Conservation (phyloP, 2,113 vertebrate species). For the Bos javanicus region DNA sequence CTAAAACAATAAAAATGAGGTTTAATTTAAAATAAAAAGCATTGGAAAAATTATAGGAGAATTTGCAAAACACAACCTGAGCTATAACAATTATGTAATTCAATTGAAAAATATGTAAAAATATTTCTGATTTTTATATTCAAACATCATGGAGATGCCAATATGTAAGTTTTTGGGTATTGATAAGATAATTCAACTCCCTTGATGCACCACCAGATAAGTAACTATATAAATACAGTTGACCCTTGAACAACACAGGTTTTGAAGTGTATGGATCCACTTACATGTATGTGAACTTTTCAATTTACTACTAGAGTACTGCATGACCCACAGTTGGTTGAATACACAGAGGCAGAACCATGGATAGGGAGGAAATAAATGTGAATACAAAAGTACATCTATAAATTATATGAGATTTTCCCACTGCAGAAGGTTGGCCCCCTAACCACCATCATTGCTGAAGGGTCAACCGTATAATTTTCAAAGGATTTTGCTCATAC, state of each 20-base stretch:
- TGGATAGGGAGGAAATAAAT: background rate
- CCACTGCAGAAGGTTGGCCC: background rate
- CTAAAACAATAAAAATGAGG: slow-evolving; percentile 16
- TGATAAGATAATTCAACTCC: slow-evolving; percentile 11
- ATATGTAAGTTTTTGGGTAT: background rate
- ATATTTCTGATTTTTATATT: background rate
- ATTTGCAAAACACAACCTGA: slow-evolving; percentile 30
- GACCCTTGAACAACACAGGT: background rate
- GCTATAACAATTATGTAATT: background rate
- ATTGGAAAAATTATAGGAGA: slow-evolving; percentile 15
- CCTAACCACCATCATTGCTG: background rate
- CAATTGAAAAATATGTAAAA: slow-evolving; percentile 11
- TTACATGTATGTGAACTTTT: background rate
- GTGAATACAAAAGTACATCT: background rate
- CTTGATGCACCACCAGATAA: background rate
- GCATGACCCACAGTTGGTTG: background rate
- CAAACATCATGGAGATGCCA: background rate
- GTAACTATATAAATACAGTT: background rate
- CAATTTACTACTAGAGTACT: background rate
- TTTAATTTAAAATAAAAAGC: background rate
- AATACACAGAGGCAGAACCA: background rate
- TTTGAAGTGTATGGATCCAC: background rate
- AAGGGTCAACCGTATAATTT: background rate
- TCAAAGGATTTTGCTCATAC: background rate
- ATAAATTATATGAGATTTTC: background rate